Conservation (phyloP, 2,888 invertebrate genomes). For the Lymantria monacha region DNA sequence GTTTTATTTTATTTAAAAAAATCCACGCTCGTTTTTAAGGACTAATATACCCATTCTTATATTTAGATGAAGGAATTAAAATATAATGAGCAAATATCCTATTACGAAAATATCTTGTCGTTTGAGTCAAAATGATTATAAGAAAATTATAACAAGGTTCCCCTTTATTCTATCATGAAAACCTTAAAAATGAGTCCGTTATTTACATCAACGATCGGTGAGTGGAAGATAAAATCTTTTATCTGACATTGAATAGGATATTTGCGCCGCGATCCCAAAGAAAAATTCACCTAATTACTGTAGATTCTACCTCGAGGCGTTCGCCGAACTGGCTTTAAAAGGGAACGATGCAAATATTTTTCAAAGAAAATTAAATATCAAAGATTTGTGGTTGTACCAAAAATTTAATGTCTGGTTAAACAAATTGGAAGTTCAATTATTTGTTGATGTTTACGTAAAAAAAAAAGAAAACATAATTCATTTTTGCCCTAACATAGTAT, state of each 20-base stretch:
- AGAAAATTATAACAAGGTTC: conserved; percentile 35
- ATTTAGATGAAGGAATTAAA: not conserved
- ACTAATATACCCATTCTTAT: too few relatives aligned
- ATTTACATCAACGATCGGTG: conserved; percentile 67
- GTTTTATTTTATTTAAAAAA: too few relatives aligned
- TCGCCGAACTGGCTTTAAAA: conserved; percentile 34
- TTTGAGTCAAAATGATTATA: conserved; percentile 23
- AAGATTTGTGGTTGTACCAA: conserved; percentile 35
- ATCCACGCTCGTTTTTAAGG: too few relatives aligned
- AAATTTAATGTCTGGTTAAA: conserved; percentile 23
- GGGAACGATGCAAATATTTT: conserved; percentile 47
- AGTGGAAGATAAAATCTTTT: conserved; percentile 63
- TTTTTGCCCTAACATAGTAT: too few relatives aligned
- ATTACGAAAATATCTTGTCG: conserved; percentile 20
- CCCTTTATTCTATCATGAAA: conserved; percentile 42
- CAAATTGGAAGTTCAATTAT: conserved; percentile 20
- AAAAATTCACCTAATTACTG: conserved; percentile 70
- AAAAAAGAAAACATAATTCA: not conserved
- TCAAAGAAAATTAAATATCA: conserved; percentile 27
- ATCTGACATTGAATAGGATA: conserved; percentile 65
- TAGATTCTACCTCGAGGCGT: conserved; percentile 45
- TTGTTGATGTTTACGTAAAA: conserved; percentile 8
- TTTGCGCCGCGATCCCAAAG: conserved; percentile 60
- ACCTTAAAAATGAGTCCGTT: conserved; percentile 51
- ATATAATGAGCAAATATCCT: conserved; percentile 11